Conservation (phyloP, 2,113 vertebrate genomes). For the Prunella himalayana region DNA sequence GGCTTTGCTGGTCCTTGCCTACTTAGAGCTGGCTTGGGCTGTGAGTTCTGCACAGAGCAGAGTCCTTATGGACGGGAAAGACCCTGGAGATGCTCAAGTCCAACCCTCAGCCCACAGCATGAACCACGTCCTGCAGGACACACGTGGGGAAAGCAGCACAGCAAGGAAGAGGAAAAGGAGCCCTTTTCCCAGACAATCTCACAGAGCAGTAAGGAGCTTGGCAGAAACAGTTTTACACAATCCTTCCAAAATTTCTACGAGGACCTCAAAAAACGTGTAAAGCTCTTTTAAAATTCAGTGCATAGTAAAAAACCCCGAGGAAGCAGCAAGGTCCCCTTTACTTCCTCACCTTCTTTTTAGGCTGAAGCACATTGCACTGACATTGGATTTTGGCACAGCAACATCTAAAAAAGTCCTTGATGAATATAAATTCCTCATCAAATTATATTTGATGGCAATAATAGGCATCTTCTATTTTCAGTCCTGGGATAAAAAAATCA, state of each 20-base stretch:
- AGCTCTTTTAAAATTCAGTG: background rate
- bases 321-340: background rate
- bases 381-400: background rate
- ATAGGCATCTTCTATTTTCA: background rate
- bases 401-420: background rate
- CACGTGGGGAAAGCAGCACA: background rate
- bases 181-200: background rate
- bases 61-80: fast-evolving
- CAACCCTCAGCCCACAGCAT: fast-evolving
- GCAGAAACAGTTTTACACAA: background rate
- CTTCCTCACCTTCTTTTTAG: background rate
- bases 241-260: background rate
- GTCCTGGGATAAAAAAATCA: background rate
- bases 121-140: fast-evolving
- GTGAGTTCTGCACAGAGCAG: background rate
- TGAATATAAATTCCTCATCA: background rate
- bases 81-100: fast-evolving
- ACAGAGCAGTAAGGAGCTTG: background rate
- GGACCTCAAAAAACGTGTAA: background rate
- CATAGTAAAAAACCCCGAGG: background rate
- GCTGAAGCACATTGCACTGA: background rate
- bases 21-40: background rate
- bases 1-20: background rate
- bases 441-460: conserved; percentile 4
- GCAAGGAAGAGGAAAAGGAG: background rate